Base-by-base conservation (phyloP, 1,140 invertebrate genomes). In the Chrysopa pallens region DNA sequence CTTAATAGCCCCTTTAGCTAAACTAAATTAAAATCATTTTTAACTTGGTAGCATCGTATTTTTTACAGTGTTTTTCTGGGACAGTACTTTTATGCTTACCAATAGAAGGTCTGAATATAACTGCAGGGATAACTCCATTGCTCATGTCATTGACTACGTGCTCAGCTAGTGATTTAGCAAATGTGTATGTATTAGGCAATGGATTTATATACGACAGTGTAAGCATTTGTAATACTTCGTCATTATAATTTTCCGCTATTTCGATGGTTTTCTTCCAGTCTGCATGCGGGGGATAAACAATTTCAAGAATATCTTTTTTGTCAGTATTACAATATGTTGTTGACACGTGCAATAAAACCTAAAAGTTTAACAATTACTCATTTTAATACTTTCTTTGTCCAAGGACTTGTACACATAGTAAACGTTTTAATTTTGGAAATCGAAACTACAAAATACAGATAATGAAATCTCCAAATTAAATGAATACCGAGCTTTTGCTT, bases 81-180 rank as follows among this genome's bases (percentile, higher is more conserved):
- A n/a, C n/a, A n/a, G n/a, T n/a, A n/a, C n/a, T 12, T 36, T 13
- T 6, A 33, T 6, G 49, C 54, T 62, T 66, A 83, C 83, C 87
- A 53, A 96, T 94, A 0, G 91, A 94, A 0, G 93, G 92, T 53
- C 92, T 69, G 31, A 89, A 76, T 47, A 97, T 85, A 2, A 85
- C 73, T 3, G 80, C 63, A 0, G 92, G 90, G 29, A 97, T 53
- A 17, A 61, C 53, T 42, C 74, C 70, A 38, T 63, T 57, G 11
- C 66, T 69, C 47, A 83, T 73, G 49, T 86, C 79, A 15, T 70
- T 68, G 1, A 85, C 62, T 11, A 87, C 70, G 46, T 79, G 70
- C 53, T 92, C 87, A 0, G 83, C 80, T 45, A 92, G 54, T 31
- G 78, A 74, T 61, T 91, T 92, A 0, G 83, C 80, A 51, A 85